Percentiles rank a stretch among this genome's conserved stretches.
These are phyloP conservation scores for Sialis lutaria DNA, from an alignment of 2,888 invertebrate genomes.

Conservation along the genomic window DNA sequence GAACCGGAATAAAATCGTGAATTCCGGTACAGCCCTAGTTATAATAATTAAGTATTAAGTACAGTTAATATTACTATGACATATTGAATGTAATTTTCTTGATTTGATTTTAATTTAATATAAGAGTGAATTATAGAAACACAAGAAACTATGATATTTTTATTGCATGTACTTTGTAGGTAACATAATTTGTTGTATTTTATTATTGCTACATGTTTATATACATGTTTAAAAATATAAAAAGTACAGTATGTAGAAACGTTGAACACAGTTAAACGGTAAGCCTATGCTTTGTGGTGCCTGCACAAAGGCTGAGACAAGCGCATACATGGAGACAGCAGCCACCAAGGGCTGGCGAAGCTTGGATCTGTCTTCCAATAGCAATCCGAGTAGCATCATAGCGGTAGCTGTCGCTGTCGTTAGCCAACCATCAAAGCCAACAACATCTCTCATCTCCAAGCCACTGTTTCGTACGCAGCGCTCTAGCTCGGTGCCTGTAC, in stretches of 20 bases:
- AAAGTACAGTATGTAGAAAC: neutral
- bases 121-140: neutral
- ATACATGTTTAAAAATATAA: slow-evolving; percentile 1
- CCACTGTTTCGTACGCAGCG: slow-evolving; percentile 41
- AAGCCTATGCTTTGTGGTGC: too few species aligned
- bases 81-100: neutral
- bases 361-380: slow-evolving; percentile 24
- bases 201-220: neutral
- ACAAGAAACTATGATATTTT: neutral
- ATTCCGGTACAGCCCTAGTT: too few species aligned
- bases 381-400: slow-evolving; percentile 2
- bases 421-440: neutral
- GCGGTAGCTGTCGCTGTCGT: neutral
- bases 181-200: neutral
- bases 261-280: too few species aligned
- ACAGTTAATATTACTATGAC: too few species aligned
- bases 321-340: slow-evolving; percentile 2
- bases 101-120: neutral
- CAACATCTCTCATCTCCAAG: slow-evolving; percentile 22
- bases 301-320: neutral
- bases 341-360: slow-evolving; percentile 31
- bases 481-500: slow-evolving; percentile 42
- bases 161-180: neutral
- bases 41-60: too few species aligned
- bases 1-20: too few species aligned